Percentiles rank a stretch among this genome's conserved stretches.
These are phyloP conservation scores for Baronia brevicornis DNA, from an alignment of 2,888 invertebrate species.

Conservation along the genomic window DNA sequence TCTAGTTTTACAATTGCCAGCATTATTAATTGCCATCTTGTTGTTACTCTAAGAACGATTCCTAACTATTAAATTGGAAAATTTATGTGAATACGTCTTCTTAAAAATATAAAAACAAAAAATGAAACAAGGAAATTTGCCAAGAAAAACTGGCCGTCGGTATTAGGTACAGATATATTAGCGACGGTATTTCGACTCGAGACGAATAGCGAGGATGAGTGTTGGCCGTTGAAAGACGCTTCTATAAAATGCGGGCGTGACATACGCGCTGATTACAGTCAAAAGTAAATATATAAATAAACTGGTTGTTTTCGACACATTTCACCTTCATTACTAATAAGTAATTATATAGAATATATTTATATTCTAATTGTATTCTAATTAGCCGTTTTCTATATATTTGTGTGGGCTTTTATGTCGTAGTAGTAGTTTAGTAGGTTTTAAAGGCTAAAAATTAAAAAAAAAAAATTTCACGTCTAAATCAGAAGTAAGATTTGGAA, in stretches of 20 bases:
- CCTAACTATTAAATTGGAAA: constrained; percentile 22
- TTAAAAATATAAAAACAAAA: constrained; percentile 24
- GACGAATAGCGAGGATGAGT: constrained; percentile 15
- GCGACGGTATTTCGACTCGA: constrained; percentile 15
- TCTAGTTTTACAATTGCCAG: no score
- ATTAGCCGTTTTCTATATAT: no score
- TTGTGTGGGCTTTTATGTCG: no score
- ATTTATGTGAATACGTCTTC: constrained; percentile 21
- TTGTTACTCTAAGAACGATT: constrained; percentile 7
- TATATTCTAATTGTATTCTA: no score
- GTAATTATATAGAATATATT: constrained; percentile 2
- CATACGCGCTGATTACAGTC: constrained; percentile 23
- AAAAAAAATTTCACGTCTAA: no score
- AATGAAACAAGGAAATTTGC: constrained; percentile 26
- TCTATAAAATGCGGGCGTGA: constrained; percentile 30
- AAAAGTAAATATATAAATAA: no score
- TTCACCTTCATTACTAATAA: no score
- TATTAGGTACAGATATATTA: constrained; percentile 10
- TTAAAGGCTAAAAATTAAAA: no score
- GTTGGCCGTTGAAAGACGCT: constrained; percentile 30
- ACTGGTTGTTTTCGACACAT: no score
- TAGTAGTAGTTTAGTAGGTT: no score
- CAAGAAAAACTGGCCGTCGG: constrained; percentile 26
- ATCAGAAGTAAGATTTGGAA: no score
- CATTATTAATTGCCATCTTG: no score